These are phyloP conservation scores for Isurus oxyrinchus DNA, from an alignment of 2,113 vertebrate species.

Conservation along the genomic window DNA sequence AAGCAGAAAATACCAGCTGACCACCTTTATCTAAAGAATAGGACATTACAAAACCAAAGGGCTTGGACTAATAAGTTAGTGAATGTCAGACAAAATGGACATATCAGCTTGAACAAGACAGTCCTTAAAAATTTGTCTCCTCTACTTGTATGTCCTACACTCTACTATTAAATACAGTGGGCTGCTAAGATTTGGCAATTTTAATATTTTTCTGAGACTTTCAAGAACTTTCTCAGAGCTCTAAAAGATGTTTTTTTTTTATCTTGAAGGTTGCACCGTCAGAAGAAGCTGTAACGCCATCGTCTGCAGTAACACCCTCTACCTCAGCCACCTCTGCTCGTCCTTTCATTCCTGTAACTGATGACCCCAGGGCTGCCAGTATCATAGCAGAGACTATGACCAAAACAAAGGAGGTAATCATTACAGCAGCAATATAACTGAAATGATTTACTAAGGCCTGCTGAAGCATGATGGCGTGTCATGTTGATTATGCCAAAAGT, in stretches of 20 bases:
- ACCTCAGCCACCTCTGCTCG: conserved; percentile 80
- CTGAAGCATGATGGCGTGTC: neutral
- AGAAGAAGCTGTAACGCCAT: conserved; percentile 82
- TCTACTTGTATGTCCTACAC: neutral
- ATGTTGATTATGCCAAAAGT: neutral
- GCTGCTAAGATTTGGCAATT: neutral
- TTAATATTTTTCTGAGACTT: neutral
- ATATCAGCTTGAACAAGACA: neutral
- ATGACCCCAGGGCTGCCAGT: conserved; percentile 94
- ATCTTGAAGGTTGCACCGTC: conserved; percentile 66
- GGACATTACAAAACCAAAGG: neutral
- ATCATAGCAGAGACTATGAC: conserved; percentile 99
- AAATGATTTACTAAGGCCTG: neutral
- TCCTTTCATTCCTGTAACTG: conserved; percentile 95
- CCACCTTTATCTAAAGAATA: neutral
- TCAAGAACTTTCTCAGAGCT: neutral
- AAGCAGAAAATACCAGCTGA: neutral
- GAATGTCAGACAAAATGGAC: neutral
- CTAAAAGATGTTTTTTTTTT: neutral
- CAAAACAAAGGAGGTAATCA: conserved; percentile 84
- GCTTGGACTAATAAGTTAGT: neutral
- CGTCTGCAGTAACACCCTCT: conserved; percentile 86
- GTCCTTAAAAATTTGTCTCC: neutral
- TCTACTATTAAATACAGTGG: neutral
- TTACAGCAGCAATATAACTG: neutral